These are phyloP conservation scores for Notoglanidium macrostoma DNA, from an alignment of 2,797 vertebrate species.

Conservation along the genomic window DNA sequence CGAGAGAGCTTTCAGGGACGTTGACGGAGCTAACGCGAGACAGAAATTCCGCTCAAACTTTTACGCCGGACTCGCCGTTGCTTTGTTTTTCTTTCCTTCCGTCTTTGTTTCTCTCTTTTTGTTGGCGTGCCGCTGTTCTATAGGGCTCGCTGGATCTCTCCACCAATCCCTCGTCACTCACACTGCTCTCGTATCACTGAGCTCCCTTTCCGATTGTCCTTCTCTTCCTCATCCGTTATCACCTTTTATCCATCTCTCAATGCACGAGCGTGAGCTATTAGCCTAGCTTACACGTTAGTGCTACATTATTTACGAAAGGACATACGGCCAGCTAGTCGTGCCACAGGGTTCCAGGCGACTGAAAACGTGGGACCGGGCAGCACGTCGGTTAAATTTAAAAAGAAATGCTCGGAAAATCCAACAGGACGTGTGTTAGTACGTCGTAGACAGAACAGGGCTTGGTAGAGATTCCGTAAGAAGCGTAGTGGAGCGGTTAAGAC, in stretches of 20 bases:
- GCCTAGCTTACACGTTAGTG: background rate
- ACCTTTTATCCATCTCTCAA: background rate
- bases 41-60: background rate
- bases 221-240: background rate
- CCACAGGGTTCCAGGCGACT: background rate
- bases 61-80: background rate
- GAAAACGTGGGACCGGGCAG: background rate
- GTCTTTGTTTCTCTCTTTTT: background rate
- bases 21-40: background rate
- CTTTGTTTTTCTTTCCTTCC: background rate
- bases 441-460: background rate
- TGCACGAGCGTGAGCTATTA: background rate
- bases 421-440: background rate
- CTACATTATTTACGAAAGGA: background rate
- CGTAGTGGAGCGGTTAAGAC: background rate
- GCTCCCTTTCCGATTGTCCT: background rate
- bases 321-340: background rate
- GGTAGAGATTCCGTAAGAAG: background rate
- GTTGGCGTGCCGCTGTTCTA: background rate
- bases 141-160: background rate
- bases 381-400: background rate
- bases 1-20: background rate
- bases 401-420: background rate
- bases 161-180: background rate
- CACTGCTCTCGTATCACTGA: background rate